Base-by-base conservation (phyloP, 2,888 invertebrate species). In the Ceramica pisi region DNA sequence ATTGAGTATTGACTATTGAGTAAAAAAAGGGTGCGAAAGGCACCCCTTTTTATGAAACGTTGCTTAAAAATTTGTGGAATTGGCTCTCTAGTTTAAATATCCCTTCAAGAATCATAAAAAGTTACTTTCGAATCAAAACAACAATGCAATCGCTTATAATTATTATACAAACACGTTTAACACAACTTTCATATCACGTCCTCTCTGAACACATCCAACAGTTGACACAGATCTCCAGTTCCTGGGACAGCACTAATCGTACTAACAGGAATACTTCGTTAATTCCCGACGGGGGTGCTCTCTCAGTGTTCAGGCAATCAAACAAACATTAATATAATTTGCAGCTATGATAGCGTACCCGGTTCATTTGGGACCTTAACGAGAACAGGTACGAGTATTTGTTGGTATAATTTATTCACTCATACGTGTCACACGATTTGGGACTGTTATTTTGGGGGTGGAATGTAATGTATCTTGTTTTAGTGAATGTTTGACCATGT, bases 261-360 rank as follows among this genome's bases (percentile, higher is more conserved):
- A 65, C 61, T 55, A 65, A 65, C 62, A 70, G 55, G 66, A 61
- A 51, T 64, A 41, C 74, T 67, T 51, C 23, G 21, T 23, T 51
- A 26, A 80, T 65, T 76, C 80, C 80, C 80, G 44, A 50, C 26
- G 10, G 70, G 2, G 38, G 41, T 53, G 71, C 71, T 63, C 72
- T 73, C 75, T 66, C 70, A 56, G 65, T 71, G 67, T 67, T 63
- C 55, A 51, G 46, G 62, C 75, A 81, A 78, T 84, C 84, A 84
- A 82, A 85, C 86, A 75, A 81, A 76, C 80, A 84, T 86, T 87
- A 85, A 84, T 87, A 86, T 84, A 80, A 87, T 87, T 83, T 80
- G 75, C 73, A 82, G 82, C 81, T 80, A 80, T 84, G 83, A 86
- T 84, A 79, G 75, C 51, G 56, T 82, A 66, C 75, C 59, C 51